phyloP scores from a whole-genome alignment of 1,140 invertebrate genomes.

The Triops longicaudatus region DNA sequence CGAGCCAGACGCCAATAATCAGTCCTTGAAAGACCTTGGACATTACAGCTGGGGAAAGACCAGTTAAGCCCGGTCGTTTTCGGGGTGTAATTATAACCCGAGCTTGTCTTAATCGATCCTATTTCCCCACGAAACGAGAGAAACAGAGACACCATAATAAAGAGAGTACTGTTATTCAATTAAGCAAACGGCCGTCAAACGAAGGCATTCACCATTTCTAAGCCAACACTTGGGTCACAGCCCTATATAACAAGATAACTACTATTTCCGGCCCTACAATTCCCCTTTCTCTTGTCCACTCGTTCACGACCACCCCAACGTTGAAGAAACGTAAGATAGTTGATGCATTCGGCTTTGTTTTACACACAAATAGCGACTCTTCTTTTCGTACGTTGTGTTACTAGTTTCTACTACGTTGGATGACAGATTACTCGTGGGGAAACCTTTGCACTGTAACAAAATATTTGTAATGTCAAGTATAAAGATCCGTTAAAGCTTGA shows the following conservation, averaged over 20 bases:
- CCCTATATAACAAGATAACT: slow-evolving; percentile 2
- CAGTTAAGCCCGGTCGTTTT: background rate
- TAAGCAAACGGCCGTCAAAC: background rate
- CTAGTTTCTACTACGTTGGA: no score
- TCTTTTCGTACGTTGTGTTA: no score
- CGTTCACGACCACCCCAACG: background rate
- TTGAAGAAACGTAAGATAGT: background rate
- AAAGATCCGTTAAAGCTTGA: background rate
- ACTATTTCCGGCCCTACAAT: background rate
- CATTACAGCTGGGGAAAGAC: background rate
- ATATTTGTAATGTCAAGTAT: no score
- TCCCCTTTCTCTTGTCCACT: background rate
- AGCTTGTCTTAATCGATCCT: background rate
- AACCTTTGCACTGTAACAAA: no score
- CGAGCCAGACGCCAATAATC: background rate
- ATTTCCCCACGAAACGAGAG: background rate
- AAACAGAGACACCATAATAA: background rate
- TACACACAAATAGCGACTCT: no score
- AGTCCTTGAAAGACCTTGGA: slow-evolving; percentile 2
- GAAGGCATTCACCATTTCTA: background rate
- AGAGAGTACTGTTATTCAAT: slow-evolving; percentile 9
- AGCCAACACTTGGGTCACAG: background rate
- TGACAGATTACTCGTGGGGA: no score
- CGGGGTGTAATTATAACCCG: background rate
- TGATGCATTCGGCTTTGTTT: background rate